phyloP scores from a whole-genome alignment of 2,888 invertebrate species.

The Drosophila tanythrix region DNA sequence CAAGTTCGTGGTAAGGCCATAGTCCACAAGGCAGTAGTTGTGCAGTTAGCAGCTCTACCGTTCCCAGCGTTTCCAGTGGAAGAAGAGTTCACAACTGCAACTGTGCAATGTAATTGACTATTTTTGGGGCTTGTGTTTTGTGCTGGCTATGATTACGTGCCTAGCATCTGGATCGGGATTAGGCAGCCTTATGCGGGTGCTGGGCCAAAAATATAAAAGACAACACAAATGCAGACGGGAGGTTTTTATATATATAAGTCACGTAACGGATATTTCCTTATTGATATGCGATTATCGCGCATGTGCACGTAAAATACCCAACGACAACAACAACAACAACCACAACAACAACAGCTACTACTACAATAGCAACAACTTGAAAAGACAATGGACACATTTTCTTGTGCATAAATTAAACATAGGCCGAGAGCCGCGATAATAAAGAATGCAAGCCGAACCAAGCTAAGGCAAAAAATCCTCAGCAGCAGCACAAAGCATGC shows the following conservation, averaged over 20 bases:
- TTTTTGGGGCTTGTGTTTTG: slow-evolving; percentile 60
- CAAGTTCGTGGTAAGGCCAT: slow-evolving; percentile 51
- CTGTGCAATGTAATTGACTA: slow-evolving; percentile 65
- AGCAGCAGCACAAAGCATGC: slow-evolving; percentile 63
- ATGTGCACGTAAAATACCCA: slow-evolving; percentile 73
- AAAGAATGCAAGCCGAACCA: slow-evolving; percentile 63
- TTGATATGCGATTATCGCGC: slow-evolving; percentile 83
- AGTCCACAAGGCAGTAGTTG: slow-evolving; percentile 11
- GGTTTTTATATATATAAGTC: slow-evolving; percentile 80
- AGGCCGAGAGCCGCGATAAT: slow-evolving; percentile 62
- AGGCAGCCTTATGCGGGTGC: slow-evolving; percentile 56
- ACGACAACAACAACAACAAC: slow-evolving; percentile 23
- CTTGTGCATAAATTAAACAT: slow-evolving; percentile 74
- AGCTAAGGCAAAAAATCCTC: slow-evolving; percentile 25
- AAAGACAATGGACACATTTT: slow-evolving; percentile 76
- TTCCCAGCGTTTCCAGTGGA: slow-evolving; percentile 51
- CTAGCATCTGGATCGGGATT: slow-evolving; percentile 67
- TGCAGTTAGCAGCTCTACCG: slow-evolving; percentile 34
- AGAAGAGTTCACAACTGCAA: slow-evolving; percentile 38
- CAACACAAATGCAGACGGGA: slow-evolving; percentile 37
- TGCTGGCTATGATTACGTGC: slow-evolving; percentile 52
- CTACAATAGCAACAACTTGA: slow-evolving; percentile 22
- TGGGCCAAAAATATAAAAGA: slow-evolving; percentile 24
- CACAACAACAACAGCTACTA: slow-evolving; percentile 15
- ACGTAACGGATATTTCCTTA: slow-evolving; percentile 84